Conservation (phyloP, 2,797 vertebrate genomes). For the Percopsis omiscomaycus region DNA sequence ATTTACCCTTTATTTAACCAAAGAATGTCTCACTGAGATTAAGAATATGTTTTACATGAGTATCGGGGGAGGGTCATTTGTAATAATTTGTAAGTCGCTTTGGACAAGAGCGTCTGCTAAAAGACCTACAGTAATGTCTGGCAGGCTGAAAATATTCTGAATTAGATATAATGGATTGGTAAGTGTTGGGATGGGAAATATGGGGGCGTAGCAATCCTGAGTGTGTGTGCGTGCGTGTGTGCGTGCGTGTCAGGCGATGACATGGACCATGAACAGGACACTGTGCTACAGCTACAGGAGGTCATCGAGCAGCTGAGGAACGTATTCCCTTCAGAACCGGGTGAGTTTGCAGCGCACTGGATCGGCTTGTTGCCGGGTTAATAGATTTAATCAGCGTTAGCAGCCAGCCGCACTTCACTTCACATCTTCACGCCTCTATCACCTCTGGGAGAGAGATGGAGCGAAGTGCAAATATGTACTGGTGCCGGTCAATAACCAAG, state of each 20-base stretch:
- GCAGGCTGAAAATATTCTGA: conserved; percentile 1
- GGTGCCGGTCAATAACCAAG: conserved; percentile 47
- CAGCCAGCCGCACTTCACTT: neutral
- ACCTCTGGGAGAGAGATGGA: conserved; percentile 41
- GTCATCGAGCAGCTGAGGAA: conserved; percentile 97
- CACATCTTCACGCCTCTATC: conserved; percentile 25
- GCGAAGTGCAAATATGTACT: conserved; percentile 60
- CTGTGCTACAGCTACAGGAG: conserved; percentile 93
- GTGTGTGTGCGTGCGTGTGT: conserved; percentile 10
- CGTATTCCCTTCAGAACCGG: conserved; percentile 87
- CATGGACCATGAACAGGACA: conserved; percentile 85
- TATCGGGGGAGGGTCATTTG: no score
- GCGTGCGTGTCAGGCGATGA: conserved; percentile 80
- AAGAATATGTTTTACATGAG: no score
- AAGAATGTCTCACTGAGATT: no score
- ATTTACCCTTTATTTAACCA: no score
- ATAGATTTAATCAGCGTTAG: conserved; percentile 5
- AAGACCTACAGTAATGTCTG: neutral
- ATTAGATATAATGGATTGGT: neutral
- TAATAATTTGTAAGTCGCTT: no score
- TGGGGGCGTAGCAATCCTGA: neutral
- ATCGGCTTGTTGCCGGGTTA: neutral
- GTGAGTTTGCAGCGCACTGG: conserved; percentile 47
- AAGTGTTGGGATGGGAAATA: neutral
- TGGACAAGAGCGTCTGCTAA: no score